These are phyloP conservation scores for Hylaeus anthracinus DNA, from an alignment of 1,140 invertebrate genomes.

Conservation along the genomic window DNA sequence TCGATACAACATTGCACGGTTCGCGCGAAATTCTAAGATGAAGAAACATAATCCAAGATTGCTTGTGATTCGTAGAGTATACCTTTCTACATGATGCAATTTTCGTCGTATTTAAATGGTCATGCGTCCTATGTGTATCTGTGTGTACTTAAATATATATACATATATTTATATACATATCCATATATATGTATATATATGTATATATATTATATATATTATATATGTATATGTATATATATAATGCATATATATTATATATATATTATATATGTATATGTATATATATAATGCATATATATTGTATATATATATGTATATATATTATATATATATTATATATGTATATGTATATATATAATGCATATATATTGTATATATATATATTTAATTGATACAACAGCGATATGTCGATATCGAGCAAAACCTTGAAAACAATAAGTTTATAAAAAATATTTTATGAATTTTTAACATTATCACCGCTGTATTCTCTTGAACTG, in stretches of 20 bases:
- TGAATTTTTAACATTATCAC: slow-evolving; percentile 33
- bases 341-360: too few species aligned
- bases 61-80: not conserved
- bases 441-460: slow-evolving; percentile 48
- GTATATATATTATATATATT: too few species aligned
- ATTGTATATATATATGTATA: too few species aligned
- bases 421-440: slow-evolving; percentile 42
- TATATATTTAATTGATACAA: slow-evolving; percentile 42
- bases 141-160: slow-evolving; percentile 18
- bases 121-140: slow-evolving; percentile 14
- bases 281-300: too few species aligned
- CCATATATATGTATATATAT: too few species aligned
- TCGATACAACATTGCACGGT: not conserved
- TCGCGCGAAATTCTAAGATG: not conserved
- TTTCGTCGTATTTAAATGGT: slow-evolving; percentile 29
- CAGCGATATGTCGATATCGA: slow-evolving; percentile 46
- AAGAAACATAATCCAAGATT: not conserved
- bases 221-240: too few species aligned
- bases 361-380: not conserved
- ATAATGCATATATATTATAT: too few species aligned
- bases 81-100: slow-evolving; percentile 5
- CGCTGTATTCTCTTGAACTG: slow-evolving; percentile 10
- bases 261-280: too few species aligned
- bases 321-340: too few species aligned
- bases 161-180: too few species aligned